phyloP scores from a whole-genome alignment of 2,888 invertebrate genomes.

The Patella caerulea region DNA sequence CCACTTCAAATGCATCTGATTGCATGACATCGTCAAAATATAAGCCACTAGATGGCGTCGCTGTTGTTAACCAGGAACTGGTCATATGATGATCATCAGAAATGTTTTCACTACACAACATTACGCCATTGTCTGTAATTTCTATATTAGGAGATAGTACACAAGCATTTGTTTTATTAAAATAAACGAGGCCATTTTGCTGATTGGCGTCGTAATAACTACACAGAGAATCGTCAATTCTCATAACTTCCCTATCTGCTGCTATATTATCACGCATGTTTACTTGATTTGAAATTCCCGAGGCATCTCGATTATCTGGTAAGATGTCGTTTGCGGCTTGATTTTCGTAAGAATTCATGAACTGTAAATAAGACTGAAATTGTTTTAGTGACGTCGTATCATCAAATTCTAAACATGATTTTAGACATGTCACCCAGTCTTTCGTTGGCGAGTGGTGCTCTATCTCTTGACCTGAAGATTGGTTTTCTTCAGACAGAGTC shows the following conservation, averaged over 20 bases:
- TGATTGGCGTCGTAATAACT: too few relatives aligned
- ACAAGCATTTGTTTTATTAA: too few relatives aligned
- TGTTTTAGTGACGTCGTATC: background rate
- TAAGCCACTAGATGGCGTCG: background rate
- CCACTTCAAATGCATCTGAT: background rate
- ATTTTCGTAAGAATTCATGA: background rate
- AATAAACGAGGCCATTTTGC: too few relatives aligned
- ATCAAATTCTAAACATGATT: slow-evolving; percentile 3
- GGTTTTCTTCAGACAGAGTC: too few relatives aligned
- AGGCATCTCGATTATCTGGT: too few relatives aligned
- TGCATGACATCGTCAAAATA: background rate
- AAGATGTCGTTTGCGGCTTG: background rate
- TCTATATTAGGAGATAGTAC: too few relatives aligned
- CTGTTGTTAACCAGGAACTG: background rate
- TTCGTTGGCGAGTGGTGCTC: background rate
- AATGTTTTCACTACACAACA: background rate
- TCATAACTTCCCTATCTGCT: too few relatives aligned
- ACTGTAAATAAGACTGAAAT: background rate
- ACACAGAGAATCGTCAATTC: too few relatives aligned
- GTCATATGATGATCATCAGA: too few relatives aligned
- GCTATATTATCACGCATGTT: too few relatives aligned
- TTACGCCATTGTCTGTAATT: background rate
- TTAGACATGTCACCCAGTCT: background rate
- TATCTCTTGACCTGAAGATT: background rate
- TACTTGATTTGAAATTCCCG: too few relatives aligned